Conservation (phyloP, 2,888 invertebrate genomes). For the Portevinia maculata region DNA sequence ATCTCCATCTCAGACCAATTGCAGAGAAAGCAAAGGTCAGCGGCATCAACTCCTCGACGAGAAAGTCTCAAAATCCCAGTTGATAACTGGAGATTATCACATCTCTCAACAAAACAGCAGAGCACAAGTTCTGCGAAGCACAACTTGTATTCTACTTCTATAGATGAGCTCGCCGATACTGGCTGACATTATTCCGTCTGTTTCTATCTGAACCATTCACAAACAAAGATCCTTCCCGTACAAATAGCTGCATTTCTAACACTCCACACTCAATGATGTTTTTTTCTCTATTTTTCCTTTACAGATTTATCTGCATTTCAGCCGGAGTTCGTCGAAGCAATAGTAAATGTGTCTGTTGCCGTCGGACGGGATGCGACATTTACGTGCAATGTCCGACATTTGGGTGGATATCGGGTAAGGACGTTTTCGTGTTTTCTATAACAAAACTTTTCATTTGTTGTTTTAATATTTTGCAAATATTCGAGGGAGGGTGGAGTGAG, state of each 20-base stretch:
- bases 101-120: constrained; percentile 35
- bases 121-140: constrained; percentile 21
- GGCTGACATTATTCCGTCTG: constrained; percentile 41
- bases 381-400: constrained; percentile 92
- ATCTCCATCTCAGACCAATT: constrained; percentile 8
- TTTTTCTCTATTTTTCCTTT: constrained; percentile 74
- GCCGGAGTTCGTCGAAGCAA: constrained; percentile 92
- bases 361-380: constrained; percentile 94
- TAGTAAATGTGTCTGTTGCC: constrained; percentile 92
- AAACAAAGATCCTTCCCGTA: constrained; percentile 29
- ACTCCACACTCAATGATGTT: constrained; percentile 24
- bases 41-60: constrained; percentile 23
- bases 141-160: constrained; percentile 17
- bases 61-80: constrained; percentile 32
- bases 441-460: constrained; percentile 51
- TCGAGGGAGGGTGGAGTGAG: background rate
- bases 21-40: constrained; percentile 31
- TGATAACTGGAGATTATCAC: constrained; percentile 53
- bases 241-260: constrained; percentile 7
- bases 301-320: constrained; percentile 89
- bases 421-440: constrained; percentile 59
- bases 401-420: constrained; percentile 95
- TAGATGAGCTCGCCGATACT: constrained; percentile 19
- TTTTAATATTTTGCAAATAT: constrained; percentile 33
- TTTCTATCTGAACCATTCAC: constrained; percentile 13